A percentile compares a stretch with the other conserved stretches of the same genome.
Conservation (phyloP, 2,888 invertebrate genomes). For the Ophion costatus region DNA sequence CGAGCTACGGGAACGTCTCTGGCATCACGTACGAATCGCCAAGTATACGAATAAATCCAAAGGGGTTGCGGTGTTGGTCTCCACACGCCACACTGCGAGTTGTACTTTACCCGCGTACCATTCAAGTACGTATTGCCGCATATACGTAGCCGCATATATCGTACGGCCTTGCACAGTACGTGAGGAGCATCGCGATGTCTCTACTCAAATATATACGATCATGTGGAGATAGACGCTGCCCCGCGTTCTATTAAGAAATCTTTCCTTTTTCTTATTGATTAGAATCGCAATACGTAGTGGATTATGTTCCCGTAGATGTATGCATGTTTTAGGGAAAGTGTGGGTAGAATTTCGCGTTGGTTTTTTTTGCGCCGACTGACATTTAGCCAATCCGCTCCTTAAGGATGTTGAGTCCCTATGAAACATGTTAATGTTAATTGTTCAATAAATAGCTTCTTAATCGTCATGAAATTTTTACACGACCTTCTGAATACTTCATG, state of each 20-base stretch:
- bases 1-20: slow-evolving; percentile 31
- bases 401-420: too few species aligned
- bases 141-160: slow-evolving; percentile 10
- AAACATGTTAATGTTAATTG: too few species aligned
- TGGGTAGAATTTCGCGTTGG: too few species aligned
- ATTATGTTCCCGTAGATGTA: neutral
- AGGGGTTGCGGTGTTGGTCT: slow-evolving; percentile 52
- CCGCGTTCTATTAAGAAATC: slow-evolving; percentile 51
- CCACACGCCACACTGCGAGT: slow-evolving; percentile 18
- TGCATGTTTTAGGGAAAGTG: too few species aligned
- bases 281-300: slow-evolving; percentile 27
- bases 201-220: slow-evolving; percentile 18
- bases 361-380: too few species aligned
- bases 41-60: slow-evolving; percentile 66
- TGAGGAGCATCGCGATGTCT: slow-evolving; percentile 59
- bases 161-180: slow-evolving; percentile 43
- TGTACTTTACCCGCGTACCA: slow-evolving; percentile 21
- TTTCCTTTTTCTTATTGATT: slow-evolving; percentile 59
- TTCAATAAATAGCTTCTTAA: too few species aligned
- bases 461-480: too few species aligned
- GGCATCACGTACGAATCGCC: slow-evolving; percentile 64
- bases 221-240: slow-evolving; percentile 21
- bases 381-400: too few species aligned
- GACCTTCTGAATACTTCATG: too few species aligned
- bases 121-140: slow-evolving; percentile 1